Conservation (phyloP, 2,888 invertebrate species). For the Agrilus biguttatus region DNA sequence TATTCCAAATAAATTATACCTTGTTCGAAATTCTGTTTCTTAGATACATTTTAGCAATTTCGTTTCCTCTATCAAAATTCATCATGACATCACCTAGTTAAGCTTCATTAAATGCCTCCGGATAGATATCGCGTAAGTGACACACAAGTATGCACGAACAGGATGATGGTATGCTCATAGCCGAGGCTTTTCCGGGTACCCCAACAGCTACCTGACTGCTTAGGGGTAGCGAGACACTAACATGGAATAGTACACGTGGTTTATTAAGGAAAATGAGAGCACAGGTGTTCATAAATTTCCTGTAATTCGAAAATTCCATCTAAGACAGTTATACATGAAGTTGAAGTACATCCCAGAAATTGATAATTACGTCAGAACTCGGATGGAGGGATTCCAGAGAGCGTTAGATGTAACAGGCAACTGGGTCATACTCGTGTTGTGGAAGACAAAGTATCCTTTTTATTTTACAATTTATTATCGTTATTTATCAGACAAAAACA, state of each 20-base stretch:
- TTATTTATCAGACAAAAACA: too few relatives aligned
- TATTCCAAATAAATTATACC: too few relatives aligned
- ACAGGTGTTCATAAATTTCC: slow-evolving; percentile 22
- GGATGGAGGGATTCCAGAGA: not conserved
- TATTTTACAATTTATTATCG: too few relatives aligned
- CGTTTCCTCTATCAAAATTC: too few relatives aligned
- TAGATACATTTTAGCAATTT: too few relatives aligned
- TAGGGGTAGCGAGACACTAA: slow-evolving; percentile 1
- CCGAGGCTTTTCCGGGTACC: slow-evolving; percentile 1
- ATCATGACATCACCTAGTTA: slow-evolving; percentile 9
- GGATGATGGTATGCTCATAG: slow-evolving; percentile 2
- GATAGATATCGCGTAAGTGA: slow-evolving; percentile 33
- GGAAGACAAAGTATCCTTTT: not conserved
- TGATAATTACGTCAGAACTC: too few relatives aligned
- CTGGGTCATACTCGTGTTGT: not conserved
- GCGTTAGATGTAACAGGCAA: not conserved
- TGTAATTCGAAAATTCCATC: slow-evolving; percentile 11
- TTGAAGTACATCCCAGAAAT: slow-evolving; percentile 1
- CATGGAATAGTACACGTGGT: slow-evolving; percentile 9
- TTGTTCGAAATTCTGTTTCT: too few relatives aligned
- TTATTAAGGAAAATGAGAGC: slow-evolving; percentile 10
- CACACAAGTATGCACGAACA: slow-evolving; percentile 31
- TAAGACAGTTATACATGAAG: slow-evolving; percentile 6
- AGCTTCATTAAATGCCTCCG: slow-evolving; percentile 35
- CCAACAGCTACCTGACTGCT: not conserved